Base-by-base conservation (phyloP, 2,888 invertebrate species). In the Rhopalosiphum nymphaeae region DNA sequence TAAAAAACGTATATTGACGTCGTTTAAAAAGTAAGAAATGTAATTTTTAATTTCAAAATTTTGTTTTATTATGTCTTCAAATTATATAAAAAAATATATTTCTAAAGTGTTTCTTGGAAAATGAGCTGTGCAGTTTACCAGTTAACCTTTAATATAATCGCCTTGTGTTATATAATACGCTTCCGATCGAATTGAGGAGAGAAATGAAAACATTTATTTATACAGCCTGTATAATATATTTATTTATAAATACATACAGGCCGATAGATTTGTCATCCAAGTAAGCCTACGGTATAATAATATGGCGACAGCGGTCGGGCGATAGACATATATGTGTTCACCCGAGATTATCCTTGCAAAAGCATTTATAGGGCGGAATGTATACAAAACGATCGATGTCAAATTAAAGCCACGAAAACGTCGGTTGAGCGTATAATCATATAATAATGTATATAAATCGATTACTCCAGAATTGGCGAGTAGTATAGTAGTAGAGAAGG, bases 371-470 rank as follows among this genome's bases (percentile, higher is more conserved):
- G 78, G 36, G 2, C 67, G 36, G 67, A 67, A 67, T 67, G 67
- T 36, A 78, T 78, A 78, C 78, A 36, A 78, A 36, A 78, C 78
- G 78, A 78, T 78, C 78, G 78, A 78, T 36, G 78, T 78, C 21
- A 78, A 78, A 78, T 78, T 78, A 78, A 78, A 78, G 78, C 78
- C 7, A 21, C 78, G 36, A 36, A 78, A 78, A 78, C 78, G 78
- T 2, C 78, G 36, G 36, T 42, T 78, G 78, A 21, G 36, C 78
- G 78, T 78, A 21, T 78, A 36, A 78, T 42, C 78, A 36, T 36
- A 21, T 78, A 78, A 78, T 78, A 78, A 78, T 36, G 78, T 78
- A 78, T 78, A 78, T 36, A 49, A 29, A 88, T n/a, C 87, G 49
- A 49, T n/a, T 78, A 78, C 36, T 78, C 36, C 21, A 78, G 36